These are phyloP conservation scores for Camponotus vicinus DNA, from an alignment of 1,140 invertebrate species.

Conservation along the genomic window DNA sequence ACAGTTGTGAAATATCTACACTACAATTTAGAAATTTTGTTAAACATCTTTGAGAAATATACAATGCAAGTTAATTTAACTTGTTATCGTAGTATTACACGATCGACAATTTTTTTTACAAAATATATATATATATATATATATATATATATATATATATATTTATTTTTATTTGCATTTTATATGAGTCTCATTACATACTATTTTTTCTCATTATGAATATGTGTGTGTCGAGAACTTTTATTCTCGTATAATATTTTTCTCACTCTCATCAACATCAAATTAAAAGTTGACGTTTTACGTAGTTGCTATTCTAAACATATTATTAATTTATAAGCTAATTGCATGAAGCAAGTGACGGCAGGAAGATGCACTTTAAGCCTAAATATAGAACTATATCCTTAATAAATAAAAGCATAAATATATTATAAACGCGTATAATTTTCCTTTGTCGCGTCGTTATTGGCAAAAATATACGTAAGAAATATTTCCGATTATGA, in stretches of 20 bases:
- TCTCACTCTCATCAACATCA: constrained; percentile 23
- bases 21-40: not conserved
- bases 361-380: not conserved
- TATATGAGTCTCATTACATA: not conserved
- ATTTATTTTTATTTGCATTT: not conserved
- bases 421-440: not conserved
- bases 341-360: not conserved
- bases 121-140: not conserved
- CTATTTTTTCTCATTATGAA: not conserved
- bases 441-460: not conserved
- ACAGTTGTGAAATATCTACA: not conserved
- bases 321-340: not conserved
- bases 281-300: constrained; percentile 29
- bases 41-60: not conserved
- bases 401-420: not conserved
- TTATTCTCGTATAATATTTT: constrained; percentile 27
- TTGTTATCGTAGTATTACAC: not conserved
- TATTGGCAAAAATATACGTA: not conserved
- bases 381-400: not conserved
- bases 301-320: not conserved
- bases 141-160: not conserved
- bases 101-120: not conserved
- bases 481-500: not conserved
- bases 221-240: not conserved
- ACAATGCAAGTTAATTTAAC: not conserved